Conservation (phyloP, 2,113 vertebrate genomes). For the Tinamus guttatus region DNA sequence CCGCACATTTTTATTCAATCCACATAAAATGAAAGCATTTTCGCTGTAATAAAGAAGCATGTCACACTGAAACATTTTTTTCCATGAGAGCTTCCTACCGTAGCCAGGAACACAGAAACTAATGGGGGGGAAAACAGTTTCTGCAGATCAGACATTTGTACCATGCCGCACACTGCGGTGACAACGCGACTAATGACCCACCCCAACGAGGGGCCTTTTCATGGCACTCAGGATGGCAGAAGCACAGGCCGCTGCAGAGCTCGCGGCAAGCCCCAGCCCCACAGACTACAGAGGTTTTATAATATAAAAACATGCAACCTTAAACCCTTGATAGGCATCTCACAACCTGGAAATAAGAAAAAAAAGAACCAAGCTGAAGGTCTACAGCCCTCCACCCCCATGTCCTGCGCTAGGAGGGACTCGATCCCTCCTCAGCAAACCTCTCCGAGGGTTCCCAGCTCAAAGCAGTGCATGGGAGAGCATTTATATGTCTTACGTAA, state of each 20-base stretch:
- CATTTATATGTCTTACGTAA: not conserved
- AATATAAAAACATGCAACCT: not conserved
- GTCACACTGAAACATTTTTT: not conserved
- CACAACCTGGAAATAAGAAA: not conserved
- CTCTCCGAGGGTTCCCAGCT: not conserved
- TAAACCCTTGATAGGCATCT: not conserved
- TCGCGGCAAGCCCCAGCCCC: not conserved
- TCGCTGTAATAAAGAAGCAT: not conserved
- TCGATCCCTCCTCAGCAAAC: accelerated
- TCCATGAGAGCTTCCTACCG: not conserved
- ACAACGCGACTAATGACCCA: not conserved
- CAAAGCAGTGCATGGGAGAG: no score
- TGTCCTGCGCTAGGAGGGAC: accelerated
- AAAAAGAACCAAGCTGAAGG: not conserved
- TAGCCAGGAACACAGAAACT: not conserved
- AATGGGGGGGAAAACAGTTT: not conserved
- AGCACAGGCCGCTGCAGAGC: not conserved
- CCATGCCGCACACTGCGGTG: accelerated
- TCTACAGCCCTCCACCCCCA: not conserved
- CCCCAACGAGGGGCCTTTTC: not conserved
- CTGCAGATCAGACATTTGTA: not conserved
- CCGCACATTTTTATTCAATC: not conserved
- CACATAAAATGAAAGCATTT: not conserved
- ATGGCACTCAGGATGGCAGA: not conserved
- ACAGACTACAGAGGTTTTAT: accelerated